Conservation (phyloP, 2,797 vertebrate genomes). For the Diplodus sargus region DNA sequence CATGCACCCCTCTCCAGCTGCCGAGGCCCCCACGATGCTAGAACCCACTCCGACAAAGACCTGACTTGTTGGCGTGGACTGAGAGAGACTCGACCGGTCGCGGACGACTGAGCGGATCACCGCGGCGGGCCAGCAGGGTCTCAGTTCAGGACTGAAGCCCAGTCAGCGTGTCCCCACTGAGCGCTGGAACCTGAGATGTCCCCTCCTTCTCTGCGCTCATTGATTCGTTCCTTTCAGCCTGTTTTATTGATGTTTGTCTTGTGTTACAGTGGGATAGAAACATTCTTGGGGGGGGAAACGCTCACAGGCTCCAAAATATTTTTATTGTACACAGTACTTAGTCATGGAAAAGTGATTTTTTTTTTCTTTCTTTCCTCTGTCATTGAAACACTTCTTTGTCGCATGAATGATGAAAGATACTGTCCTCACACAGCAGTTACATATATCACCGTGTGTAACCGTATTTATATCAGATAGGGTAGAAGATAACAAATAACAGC, state of each 20-base stretch:
- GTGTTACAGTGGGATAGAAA: slow-evolving; percentile 70
- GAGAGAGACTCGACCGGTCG: slow-evolving; percentile 18
- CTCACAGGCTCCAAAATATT: slow-evolving; percentile 51
- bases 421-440: slow-evolving; percentile 52
- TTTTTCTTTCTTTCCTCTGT: slow-evolving; percentile 18
- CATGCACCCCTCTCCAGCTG: slow-evolving; percentile 51
- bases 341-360: slow-evolving; percentile 53
- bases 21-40: slow-evolving; percentile 25
- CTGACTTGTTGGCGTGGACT: slow-evolving; percentile 41
- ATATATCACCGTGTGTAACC: slow-evolving; percentile 32
- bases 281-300: slow-evolving; percentile 32
- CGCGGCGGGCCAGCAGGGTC: slow-evolving; percentile 38
- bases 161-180: slow-evolving; percentile 25
- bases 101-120: slow-evolving; percentile 39
- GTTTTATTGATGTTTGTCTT: slow-evolving; percentile 76
- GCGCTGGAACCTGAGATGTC: slow-evolving; percentile 70
- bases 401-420: slow-evolving; percentile 66
- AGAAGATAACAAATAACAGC: slow-evolving; percentile 63
- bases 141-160: slow-evolving; percentile 20
- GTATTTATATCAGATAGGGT: slow-evolving; percentile 75
- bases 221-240: slow-evolving; percentile 63
- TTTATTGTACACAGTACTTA: slow-evolving; percentile 41
- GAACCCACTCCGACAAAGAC: slow-evolving; percentile 52
- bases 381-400: slow-evolving; percentile 64
- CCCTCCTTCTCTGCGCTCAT: slow-evolving; percentile 52